Conservation (phyloP, 2,113 vertebrate species). For the Oryzias melastigma region DNA sequence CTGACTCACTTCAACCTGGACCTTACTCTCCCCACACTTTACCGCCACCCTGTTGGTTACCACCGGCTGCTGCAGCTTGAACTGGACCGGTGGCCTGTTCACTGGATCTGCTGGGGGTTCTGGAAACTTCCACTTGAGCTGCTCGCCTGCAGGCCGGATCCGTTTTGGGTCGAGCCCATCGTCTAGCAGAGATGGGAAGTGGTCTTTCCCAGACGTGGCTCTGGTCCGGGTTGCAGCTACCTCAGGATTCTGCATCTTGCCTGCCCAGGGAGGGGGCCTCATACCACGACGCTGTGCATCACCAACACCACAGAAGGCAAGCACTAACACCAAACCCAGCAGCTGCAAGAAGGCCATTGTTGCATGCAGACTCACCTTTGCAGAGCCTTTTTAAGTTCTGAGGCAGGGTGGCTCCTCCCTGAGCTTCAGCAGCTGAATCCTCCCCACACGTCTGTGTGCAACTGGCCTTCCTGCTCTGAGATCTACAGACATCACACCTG, state of each 20-base stretch:
- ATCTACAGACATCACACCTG: background rate
- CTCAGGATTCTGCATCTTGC: background rate
- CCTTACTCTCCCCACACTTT: slow-evolving; percentile 42
- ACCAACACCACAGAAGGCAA: background rate
- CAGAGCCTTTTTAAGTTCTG: slow-evolving; percentile 10
- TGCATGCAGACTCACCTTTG: background rate
- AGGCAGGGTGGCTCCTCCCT: slow-evolving; percentile 19
- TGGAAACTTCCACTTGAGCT: slow-evolving; percentile 36
- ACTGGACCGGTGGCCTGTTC: background rate
- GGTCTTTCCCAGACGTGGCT: slow-evolving; percentile 11
- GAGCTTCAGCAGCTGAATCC: slow-evolving; percentile 14
- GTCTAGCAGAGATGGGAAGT: background rate
- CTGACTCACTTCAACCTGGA: slow-evolving; percentile 52
- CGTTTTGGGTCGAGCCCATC: background rate
- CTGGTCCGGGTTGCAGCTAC: background rate
- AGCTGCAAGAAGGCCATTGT: slow-evolving; percentile 26
- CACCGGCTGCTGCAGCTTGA: background rate
- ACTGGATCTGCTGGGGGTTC: background rate
- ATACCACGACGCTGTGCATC: background rate
- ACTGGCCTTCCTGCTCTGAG: slow-evolving; percentile 19
- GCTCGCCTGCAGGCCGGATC: rapidly evolving
- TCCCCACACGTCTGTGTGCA: slow-evolving; percentile 23
- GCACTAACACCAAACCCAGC: slow-evolving; percentile 8
- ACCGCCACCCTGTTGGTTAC: slow-evolving; percentile 19
- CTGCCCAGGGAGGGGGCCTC: background rate